Conservation (phyloP, 2,113 vertebrate genomes). For the Rhinopomastus cyanomelas region DNA sequence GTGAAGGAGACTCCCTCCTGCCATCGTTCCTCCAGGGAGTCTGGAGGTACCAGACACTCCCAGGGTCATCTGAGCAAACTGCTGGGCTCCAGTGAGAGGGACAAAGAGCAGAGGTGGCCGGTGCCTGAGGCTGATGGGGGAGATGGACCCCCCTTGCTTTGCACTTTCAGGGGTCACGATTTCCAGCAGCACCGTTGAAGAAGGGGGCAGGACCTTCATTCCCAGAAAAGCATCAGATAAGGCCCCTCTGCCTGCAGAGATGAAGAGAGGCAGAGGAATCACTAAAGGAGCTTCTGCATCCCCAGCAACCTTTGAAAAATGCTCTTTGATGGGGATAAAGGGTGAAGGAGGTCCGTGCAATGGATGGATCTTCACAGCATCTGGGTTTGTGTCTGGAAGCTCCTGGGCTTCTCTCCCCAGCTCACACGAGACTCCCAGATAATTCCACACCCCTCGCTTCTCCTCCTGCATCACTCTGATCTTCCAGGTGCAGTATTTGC, state of each 20-base stretch:
- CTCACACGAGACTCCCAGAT: not conserved
- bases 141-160: not conserved
- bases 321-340: not conserved
- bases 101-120: not conserved
- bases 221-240: not conserved
- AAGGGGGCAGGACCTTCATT: not conserved
- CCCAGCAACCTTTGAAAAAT: not conserved
- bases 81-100: not conserved
- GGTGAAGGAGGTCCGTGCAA: not conserved
- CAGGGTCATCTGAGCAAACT: not conserved
- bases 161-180: not conserved
- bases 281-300: not conserved
- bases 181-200: not conserved
- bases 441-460: not conserved
- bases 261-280: not conserved
- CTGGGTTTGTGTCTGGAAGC: not conserved
- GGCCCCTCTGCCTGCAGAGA: not conserved
- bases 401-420: not conserved
- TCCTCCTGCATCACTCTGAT: not conserved
- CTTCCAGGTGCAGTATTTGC: not conserved
- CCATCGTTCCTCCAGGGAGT: not conserved
- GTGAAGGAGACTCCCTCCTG: not conserved
- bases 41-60: not conserved
- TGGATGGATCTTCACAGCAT: accelerated
- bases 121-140: not conserved